These are phyloP conservation scores for Neelides sp. DNA, from an alignment of 1,140 invertebrate species.

Conservation along the genomic window DNA sequence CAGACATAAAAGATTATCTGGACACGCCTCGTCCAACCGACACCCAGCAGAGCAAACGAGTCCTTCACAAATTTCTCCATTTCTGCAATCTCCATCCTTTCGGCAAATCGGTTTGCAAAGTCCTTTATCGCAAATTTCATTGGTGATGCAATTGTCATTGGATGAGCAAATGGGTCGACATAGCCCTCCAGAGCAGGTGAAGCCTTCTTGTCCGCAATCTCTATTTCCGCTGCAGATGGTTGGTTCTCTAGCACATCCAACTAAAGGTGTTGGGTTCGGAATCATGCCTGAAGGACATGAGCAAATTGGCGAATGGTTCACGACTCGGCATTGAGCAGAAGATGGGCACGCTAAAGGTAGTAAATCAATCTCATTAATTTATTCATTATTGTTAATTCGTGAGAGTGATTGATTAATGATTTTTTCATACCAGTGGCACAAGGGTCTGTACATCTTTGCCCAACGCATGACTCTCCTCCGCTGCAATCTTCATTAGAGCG, in stretches of 20 bases:
- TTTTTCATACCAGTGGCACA: too few relatives aligned
- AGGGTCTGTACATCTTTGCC: slow-evolving; percentile 65
- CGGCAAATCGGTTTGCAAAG: slow-evolving; percentile 59
- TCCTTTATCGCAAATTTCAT: slow-evolving; percentile 55
- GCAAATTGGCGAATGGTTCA: slow-evolving; percentile 37
- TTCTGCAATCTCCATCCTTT: slow-evolving; percentile 62
- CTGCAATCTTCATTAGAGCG: slow-evolving; percentile 74
- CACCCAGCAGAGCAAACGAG: slow-evolving; percentile 65
- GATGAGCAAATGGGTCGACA: slow-evolving; percentile 64
- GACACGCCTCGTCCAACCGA: slow-evolving; percentile 62
- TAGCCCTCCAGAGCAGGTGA: slow-evolving; percentile 50
- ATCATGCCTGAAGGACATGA: slow-evolving; percentile 63
- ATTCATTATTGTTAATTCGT: too few relatives aligned
- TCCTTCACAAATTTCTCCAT: slow-evolving; percentile 69
- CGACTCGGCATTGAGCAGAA: slow-evolving; percentile 45
- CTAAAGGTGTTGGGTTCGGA: slow-evolving; percentile 58
- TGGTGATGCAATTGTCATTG: slow-evolving; percentile 58
- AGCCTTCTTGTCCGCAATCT: slow-evolving; percentile 52
- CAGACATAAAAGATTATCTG: slow-evolving; percentile 51
- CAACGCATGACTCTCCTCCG: slow-evolving; percentile 60
- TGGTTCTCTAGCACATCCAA: slow-evolving; percentile 66
- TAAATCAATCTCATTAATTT: too few relatives aligned
- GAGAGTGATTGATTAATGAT: too few relatives aligned
- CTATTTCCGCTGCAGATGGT: slow-evolving; percentile 55
- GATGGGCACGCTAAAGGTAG: slow-evolving; percentile 72